These are phyloP conservation scores for Lutraria rhynchaena DNA, from an alignment of 1,140 invertebrate genomes.

Conservation along the genomic window DNA sequence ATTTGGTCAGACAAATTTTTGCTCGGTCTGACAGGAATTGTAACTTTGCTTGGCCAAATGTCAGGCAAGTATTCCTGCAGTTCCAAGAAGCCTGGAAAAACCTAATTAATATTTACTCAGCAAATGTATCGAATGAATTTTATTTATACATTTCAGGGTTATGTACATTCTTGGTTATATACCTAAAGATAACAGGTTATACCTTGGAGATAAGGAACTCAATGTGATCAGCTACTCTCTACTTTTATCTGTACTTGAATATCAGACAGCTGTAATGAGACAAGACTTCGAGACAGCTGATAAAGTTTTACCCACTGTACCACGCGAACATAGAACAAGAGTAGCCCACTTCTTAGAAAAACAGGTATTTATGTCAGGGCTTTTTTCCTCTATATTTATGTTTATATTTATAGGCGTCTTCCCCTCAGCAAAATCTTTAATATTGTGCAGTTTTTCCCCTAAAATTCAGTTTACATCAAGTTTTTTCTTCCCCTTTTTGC, in stretches of 20 bases:
- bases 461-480: too few species aligned
- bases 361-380: slow-evolving; percentile 87
- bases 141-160: slow-evolving; percentile 80
- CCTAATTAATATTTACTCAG: too few species aligned
- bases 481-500: too few species aligned
- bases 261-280: slow-evolving; percentile 99
- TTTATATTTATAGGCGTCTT: too few species aligned
- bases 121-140: not conserved
- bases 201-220: slow-evolving; percentile 98
- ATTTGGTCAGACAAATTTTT: too few species aligned
- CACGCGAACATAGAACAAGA: slow-evolving; percentile 96
- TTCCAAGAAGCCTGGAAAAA: too few species aligned
- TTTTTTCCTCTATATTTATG: too few species aligned
- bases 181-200: slow-evolving; percentile 97
- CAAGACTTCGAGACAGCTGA: slow-evolving; percentile 98
- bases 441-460: too few species aligned
- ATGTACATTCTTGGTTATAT: slow-evolving; percentile 98
- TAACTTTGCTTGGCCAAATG: too few species aligned
- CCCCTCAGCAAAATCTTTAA: too few species aligned
- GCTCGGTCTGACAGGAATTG: too few species aligned
- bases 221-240: slow-evolving; percentile 94
- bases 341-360: slow-evolving; percentile 99
- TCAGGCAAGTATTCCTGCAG: too few species aligned
- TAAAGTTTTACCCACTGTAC: slow-evolving; percentile 96
- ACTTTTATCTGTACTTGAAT: slow-evolving; percentile 97